A percentile compares a stretch with the other conserved stretches of the same genome.
Conservation (phyloP, 2,888 invertebrate genomes). For the Sphinx pinastri region DNA sequence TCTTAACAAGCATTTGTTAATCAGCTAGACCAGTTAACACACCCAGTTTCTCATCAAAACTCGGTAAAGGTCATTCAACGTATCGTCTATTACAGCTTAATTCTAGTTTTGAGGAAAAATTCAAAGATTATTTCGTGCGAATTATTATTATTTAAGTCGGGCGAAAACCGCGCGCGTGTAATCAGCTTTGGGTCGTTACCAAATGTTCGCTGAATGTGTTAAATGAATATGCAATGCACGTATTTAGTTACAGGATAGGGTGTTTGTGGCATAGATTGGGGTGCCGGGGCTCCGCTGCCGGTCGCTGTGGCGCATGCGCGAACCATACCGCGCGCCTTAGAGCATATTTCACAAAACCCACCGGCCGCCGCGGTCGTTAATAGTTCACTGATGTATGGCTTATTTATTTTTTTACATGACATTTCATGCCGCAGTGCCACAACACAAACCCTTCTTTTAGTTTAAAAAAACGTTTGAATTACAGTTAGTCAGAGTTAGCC, state of each 20-base stretch:
- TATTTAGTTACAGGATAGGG: slow-evolving; percentile 46
- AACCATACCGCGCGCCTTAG: slow-evolving; percentile 43
- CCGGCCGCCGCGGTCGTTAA: slow-evolving; percentile 41
- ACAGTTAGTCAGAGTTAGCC: not conserved
- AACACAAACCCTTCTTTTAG: slow-evolving; percentile 23
- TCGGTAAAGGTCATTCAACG: too few species aligned
- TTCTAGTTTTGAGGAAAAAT: slow-evolving; percentile 14
- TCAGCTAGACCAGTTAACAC: not conserved
- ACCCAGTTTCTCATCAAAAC: slow-evolving; percentile 4
- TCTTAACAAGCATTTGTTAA: not conserved
- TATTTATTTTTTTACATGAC: slow-evolving; percentile 48
- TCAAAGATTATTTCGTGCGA: slow-evolving; percentile 1
- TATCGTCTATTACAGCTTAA: not conserved
- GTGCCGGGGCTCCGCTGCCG: slow-evolving; percentile 37
- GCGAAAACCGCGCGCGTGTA: not conserved
- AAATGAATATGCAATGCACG: slow-evolving; percentile 57
- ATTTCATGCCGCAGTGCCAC: slow-evolving; percentile 50
- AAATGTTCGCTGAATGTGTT: slow-evolving; percentile 38
- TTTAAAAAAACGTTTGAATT: not conserved
- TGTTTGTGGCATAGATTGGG: slow-evolving; percentile 42
- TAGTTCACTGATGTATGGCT: slow-evolving; percentile 42
- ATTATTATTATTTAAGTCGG: slow-evolving; percentile 11
- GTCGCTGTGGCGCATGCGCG: slow-evolving; percentile 51
- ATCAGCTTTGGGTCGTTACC: slow-evolving; percentile 32
- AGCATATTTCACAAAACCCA: slow-evolving; percentile 52